These are phyloP conservation scores for Nasonia longicornis DNA, from an alignment of 1,140 invertebrate species.

Conservation along the genomic window DNA sequence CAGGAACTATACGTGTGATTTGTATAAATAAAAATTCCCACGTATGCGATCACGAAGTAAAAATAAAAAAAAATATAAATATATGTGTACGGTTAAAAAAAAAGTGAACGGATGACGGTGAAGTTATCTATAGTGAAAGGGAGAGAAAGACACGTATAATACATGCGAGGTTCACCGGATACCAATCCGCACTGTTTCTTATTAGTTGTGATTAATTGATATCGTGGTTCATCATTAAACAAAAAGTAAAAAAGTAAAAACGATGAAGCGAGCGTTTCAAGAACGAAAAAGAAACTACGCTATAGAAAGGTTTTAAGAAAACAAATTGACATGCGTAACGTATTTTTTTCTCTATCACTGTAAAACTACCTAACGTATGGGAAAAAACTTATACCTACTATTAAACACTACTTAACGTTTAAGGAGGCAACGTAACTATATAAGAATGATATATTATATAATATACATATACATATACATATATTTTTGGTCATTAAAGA, in stretches of 20 bases:
- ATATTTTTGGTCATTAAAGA: constrained; percentile 70
- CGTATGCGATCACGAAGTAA: constrained; percentile 32
- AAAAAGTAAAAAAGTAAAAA: constrained; percentile 25
- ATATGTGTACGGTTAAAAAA: constrained; percentile 35
- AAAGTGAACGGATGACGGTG: constrained; percentile 14
- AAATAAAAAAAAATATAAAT: constrained; percentile 37
- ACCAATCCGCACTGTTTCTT: constrained; percentile 38
- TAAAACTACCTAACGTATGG: constrained; percentile 66
- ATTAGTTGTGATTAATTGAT: constrained; percentile 38
- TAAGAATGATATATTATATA: constrained; percentile 67
- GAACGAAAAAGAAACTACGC: constrained; percentile 1
- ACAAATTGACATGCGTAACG: constrained; percentile 56
- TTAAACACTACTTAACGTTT: constrained; percentile 68
- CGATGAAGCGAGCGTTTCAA: constrained; percentile 24
- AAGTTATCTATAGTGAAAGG: constrained; percentile 29
- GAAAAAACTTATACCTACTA: constrained; percentile 63
- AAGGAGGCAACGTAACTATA: constrained; percentile 66
- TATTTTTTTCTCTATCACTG: constrained; percentile 69
- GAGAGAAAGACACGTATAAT: background rate
- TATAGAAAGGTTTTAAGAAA: constrained; percentile 19
- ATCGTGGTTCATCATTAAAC: constrained; percentile 20
- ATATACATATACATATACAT: constrained; percentile 60
- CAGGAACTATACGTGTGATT: constrained; percentile 45
- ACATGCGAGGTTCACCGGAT: constrained; percentile 19
- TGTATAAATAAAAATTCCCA: constrained; percentile 34